phyloP scores from a whole-genome alignment of 2,797 vertebrate species.

The Dipus sagitta region DNA sequence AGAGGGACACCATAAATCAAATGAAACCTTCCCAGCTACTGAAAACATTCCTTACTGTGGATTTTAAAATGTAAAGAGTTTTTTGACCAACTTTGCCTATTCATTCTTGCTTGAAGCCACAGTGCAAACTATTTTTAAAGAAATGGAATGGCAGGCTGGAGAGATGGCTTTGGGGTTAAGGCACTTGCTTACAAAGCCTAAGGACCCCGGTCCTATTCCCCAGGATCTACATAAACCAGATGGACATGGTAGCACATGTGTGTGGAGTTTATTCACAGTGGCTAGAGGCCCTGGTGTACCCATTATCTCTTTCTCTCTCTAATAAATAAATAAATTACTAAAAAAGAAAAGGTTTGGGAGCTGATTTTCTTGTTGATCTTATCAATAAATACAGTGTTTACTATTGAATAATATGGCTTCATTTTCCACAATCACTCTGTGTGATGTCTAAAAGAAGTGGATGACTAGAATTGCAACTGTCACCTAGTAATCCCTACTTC shows the following conservation, averaged over 20 bases:
- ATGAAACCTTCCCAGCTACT: constrained; percentile 55
- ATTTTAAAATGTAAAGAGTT: constrained; percentile 65
- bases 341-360: constrained; percentile 30
- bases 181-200: too few species aligned
- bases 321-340: too few species aligned
- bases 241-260: too few species aligned
- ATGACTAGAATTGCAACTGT: neutral
- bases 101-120: constrained; percentile 33
- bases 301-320: too few species aligned
- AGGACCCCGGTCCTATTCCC: too few species aligned
- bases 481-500: neutral
- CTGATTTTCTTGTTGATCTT: constrained; percentile 11
- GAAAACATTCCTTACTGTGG: constrained; percentile 33
- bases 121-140: constrained; percentile 34
- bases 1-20: constrained; percentile 43
- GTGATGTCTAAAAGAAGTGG: neutral
- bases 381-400: constrained; percentile 11
- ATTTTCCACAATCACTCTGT: constrained; percentile 32
- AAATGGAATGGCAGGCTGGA: constrained; percentile 15
- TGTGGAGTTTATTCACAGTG: too few species aligned
- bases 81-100: constrained; percentile 53
- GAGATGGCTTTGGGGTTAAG: too few species aligned
- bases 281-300: too few species aligned
- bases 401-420: neutral
- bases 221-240: too few species aligned